Evolutionary conservation across 2,113 vertebrate species (phyloP).

Genomic region (Condylura cristata): DNA sequence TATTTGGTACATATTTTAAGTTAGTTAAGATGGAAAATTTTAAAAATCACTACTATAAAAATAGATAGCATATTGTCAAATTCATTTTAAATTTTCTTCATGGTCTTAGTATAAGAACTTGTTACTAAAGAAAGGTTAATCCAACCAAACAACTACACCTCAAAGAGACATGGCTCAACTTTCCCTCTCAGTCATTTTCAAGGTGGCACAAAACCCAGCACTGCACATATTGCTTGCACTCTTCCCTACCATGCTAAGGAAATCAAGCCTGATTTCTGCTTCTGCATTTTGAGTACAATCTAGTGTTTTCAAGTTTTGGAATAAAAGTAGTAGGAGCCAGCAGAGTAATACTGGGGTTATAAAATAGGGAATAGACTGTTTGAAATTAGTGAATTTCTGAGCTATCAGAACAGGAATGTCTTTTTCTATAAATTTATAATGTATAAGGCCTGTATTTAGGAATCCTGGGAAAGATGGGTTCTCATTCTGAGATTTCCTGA

Average conservation of each 20-base stretch:
- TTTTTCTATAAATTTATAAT: neutral
- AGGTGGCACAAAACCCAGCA: neutral
- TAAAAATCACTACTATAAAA: constrained; percentile 31
- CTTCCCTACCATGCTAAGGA: neutral
- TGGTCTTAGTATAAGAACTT: neutral
- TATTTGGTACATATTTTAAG: constrained; percentile 55
- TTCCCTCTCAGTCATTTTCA: neutral
- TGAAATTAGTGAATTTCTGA: neutral
- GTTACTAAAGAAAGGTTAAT: neutral
- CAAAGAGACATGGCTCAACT: neutral
- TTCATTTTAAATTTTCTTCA: constrained; percentile 29
- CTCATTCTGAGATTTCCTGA: neutral
- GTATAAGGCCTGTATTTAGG: neutral
- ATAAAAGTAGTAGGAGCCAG: neutral
- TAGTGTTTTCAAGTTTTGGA: neutral
- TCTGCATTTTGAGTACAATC: neutral
- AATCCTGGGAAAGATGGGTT: neutral
- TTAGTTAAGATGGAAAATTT: constrained; percentile 22
- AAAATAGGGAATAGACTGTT: neutral
- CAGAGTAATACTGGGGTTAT: neutral
- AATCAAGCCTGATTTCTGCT: neutral
- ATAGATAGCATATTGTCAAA: neutral
- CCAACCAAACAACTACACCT: neutral
- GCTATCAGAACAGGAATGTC: neutral
- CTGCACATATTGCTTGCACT: too few relatives aligned